Percentiles rank a stretch among this genome's conserved stretches.
Evolutionary conservation across 2,797 vertebrate genomes (phyloP).

Genomic region (Chrysocyon brachyurus): DNA sequence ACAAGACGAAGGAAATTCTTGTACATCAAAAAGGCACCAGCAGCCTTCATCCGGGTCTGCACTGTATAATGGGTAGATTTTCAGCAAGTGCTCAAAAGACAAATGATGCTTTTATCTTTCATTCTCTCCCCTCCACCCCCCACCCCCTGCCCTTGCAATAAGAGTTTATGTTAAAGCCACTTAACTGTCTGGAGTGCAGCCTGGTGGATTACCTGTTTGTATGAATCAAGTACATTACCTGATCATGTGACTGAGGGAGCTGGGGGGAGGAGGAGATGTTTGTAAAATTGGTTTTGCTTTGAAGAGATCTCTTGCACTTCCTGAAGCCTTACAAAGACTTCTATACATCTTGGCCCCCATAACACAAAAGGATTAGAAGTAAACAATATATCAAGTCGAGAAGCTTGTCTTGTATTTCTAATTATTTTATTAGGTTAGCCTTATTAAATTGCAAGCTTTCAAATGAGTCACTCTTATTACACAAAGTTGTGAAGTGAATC

Average conservation of each 20-base stretch:
- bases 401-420: constrained; percentile 71
- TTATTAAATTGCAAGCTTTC: constrained; percentile 76
- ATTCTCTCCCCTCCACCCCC: constrained; percentile 66
- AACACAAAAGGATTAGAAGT: constrained; percentile 82
- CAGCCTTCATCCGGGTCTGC: constrained; percentile 77
- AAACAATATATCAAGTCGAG: constrained; percentile 59
- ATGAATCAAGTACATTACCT: constrained; percentile 85
- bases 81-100: constrained; percentile 81
- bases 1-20: neutral
- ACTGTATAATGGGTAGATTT: constrained; percentile 86
- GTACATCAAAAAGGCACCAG: constrained; percentile 84
- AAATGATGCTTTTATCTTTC: constrained; percentile 89
- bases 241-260: constrained; percentile 68
- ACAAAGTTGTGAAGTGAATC: constrained; percentile 6
- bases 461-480: constrained; percentile 71
- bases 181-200: constrained; percentile 85
- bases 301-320: constrained; percentile 81
- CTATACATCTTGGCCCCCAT: constrained; percentile 19
- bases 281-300: constrained; percentile 84
- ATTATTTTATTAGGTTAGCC: constrained; percentile 71
- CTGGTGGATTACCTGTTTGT: constrained; percentile 87
- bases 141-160: constrained; percentile 60
- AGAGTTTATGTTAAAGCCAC: constrained; percentile 89
- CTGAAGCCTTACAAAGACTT: constrained; percentile 77
- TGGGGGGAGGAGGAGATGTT: neutral